Percentiles rank a stretch among this genome's conserved stretches.
phyloP scores from a whole-genome alignment of 2,888 invertebrate species.

The Macrophya annulata region DNA sequence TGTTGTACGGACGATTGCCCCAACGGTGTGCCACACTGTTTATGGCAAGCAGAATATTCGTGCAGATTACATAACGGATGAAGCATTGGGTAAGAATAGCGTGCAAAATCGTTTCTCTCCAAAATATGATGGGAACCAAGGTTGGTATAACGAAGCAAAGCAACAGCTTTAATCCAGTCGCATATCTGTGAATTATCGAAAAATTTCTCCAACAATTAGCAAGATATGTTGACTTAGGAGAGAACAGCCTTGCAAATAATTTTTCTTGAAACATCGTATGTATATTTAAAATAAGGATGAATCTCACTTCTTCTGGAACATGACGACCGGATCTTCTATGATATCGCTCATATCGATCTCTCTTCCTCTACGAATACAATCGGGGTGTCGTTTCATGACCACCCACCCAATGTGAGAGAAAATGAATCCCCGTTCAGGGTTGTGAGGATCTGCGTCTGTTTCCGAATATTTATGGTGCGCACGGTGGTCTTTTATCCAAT shows the following conservation, averaged over 20 bases:
- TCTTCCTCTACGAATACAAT: constrained; percentile 75
- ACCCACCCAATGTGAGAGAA: constrained; percentile 82
- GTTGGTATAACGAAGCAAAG: constrained; percentile 85
- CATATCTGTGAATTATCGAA: constrained; percentile 87
- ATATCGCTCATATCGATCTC: constrained; percentile 78
- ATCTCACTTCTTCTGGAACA: constrained; percentile 67
- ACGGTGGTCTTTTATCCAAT: constrained; percentile 16
- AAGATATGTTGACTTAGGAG: no score
- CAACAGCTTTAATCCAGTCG: constrained; percentile 83
- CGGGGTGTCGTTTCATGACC: constrained; percentile 76
- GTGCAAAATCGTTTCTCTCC: constrained; percentile 84
- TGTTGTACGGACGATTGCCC: constrained; percentile 86
- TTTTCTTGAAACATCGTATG: no score
- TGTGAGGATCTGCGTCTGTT: constrained; percentile 79
- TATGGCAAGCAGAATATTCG: constrained; percentile 92
- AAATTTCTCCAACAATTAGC: constrained; percentile 77
- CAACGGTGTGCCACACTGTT: constrained; percentile 91
- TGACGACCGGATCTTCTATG: constrained; percentile 77
- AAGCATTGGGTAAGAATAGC: constrained; percentile 84
- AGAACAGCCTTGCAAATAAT: no score
- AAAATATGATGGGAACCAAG: constrained; percentile 84
- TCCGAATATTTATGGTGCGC: constrained; percentile 67
- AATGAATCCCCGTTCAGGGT: constrained; percentile 80
- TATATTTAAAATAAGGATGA: no score
- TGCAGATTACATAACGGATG: constrained; percentile 85